A percentile compares a stretch with the other conserved stretches of the same genome.
Evolutionary conservation across 1,140 invertebrate species (phyloP).

Genomic region (Zaprionus kolodkinae): DNA sequence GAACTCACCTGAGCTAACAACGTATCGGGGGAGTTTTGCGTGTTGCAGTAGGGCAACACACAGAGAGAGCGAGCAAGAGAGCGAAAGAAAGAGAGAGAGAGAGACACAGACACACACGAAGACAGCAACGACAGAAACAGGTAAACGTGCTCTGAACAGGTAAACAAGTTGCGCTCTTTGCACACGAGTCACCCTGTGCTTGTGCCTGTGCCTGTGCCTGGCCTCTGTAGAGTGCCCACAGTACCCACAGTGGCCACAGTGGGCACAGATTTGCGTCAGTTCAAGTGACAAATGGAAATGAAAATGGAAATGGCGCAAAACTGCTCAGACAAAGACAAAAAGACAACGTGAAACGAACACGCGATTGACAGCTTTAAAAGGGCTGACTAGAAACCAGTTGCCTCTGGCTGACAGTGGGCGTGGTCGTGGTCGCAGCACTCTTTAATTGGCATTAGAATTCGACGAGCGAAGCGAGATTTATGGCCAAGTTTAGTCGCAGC

Average conservation of each 20-base stretch:
- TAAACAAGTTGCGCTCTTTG: slow-evolving; percentile 49
- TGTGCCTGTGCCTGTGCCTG: slow-evolving; percentile 2
- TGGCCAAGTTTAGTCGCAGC: slow-evolving; percentile 14
- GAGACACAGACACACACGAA: not conserved
- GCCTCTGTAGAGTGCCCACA: not conserved
- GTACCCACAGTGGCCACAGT: not conserved
- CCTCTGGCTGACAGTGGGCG: not conserved
- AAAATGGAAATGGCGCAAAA: slow-evolving; percentile 41
- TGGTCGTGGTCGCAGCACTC: not conserved
- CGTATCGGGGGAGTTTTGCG: slow-evolving; percentile 62
- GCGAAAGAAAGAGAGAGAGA: not conserved
- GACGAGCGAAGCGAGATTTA: not conserved
- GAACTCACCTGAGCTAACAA: slow-evolving; percentile 27
- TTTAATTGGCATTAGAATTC: slow-evolving; percentile 45
- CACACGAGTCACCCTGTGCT: slow-evolving; percentile 57
- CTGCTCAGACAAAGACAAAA: not conserved
- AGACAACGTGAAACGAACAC: not conserved
- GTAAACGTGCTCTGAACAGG: slow-evolving; percentile 60
- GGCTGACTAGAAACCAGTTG: slow-evolving; percentile 32
- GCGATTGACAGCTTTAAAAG: slow-evolving; percentile 24
- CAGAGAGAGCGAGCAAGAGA: not conserved
- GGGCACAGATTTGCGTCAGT: slow-evolving; percentile 33
- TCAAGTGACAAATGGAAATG: slow-evolving; percentile 56
- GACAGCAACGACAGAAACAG: slow-evolving; percentile 41
- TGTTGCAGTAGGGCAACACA: slow-evolving; percentile 49